Conservation (phyloP, 2,888 invertebrate genomes). For the Morpho helenor region DNA sequence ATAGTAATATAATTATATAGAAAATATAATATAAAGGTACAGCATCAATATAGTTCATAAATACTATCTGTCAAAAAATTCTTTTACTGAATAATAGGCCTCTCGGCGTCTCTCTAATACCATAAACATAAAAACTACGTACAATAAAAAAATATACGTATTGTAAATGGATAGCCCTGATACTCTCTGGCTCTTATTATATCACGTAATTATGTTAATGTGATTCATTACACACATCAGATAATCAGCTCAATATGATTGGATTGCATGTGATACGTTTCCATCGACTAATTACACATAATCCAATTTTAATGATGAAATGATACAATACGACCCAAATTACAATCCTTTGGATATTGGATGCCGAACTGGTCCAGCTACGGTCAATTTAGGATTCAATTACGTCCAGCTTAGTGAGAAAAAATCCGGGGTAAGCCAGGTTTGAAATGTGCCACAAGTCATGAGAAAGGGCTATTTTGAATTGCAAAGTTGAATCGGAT, state of each 20-base stretch:
- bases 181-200: neutral
- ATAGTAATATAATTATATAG: too few relatives aligned
- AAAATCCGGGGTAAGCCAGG: conserved; percentile 69
- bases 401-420: conserved; percentile 74
- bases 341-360: conserved; percentile 49
- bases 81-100: too few relatives aligned
- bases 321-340: conserved; percentile 34
- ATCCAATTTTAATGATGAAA: conserved; percentile 31
- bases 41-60: too few relatives aligned
- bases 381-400: conserved; percentile 78
- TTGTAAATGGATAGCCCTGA: too few relatives aligned
- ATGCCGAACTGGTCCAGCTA: conserved; percentile 41
- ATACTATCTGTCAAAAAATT: too few relatives aligned
- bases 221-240: neutral
- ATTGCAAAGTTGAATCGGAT: too few relatives aligned
- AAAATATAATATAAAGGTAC: too few relatives aligned
- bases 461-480: conserved; percentile 15
- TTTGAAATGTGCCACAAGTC: conserved; percentile 39
- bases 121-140: too few relatives aligned
- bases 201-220: conserved; percentile 2
- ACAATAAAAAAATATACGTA: too few relatives aligned
- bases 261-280: conserved; percentile 2
- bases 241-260: conserved; percentile 9
- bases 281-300: conserved; percentile 14
- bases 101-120: too few relatives aligned